Conservation (phyloP, 2,888 invertebrate genomes). For the Drosophila incognita region DNA sequence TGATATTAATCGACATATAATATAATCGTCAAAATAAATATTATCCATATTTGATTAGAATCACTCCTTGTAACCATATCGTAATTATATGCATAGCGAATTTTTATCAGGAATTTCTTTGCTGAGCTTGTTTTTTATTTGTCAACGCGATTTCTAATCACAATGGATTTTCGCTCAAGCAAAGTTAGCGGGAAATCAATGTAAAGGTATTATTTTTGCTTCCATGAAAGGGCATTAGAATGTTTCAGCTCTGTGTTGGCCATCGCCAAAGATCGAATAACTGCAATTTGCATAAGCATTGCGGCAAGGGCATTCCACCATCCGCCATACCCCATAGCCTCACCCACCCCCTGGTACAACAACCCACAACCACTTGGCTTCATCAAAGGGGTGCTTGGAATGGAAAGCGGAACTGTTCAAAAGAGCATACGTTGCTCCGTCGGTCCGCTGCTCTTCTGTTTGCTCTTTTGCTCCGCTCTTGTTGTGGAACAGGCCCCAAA, state of each 20-base stretch:
- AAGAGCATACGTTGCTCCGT: slow-evolving; percentile 39
- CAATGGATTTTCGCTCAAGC: not conserved
- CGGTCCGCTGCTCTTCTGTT: slow-evolving; percentile 13
- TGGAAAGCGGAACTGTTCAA: slow-evolving; percentile 32
- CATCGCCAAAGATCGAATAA: slow-evolving; percentile 57
- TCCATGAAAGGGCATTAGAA: slow-evolving; percentile 15
- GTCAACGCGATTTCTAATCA: not conserved
- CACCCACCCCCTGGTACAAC: not conserved
- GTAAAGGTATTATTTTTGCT: slow-evolving; percentile 3
- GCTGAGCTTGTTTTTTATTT: not conserved
- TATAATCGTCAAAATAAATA: no score
- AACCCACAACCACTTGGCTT: slow-evolving; percentile 5
- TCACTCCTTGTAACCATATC: not conserved
- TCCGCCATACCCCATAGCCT: not conserved
- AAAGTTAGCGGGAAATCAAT: not conserved
- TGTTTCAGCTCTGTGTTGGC: slow-evolving; percentile 1
- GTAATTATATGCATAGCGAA: not conserved
- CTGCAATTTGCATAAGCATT: slow-evolving; percentile 67
- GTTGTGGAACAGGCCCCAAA: slow-evolving; percentile 39
- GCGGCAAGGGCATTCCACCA: slow-evolving; percentile 33
- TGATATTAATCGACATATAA: not conserved
- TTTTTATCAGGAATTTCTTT: not conserved
- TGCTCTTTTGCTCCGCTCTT: slow-evolving; percentile 32
- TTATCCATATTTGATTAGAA: not conserved
- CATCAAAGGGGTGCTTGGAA: slow-evolving; percentile 34